Percentiles rank a stretch among this genome's conserved stretches.
Conservation (phyloP, 2,888 invertebrate genomes). For the Cerastoderma edule region DNA sequence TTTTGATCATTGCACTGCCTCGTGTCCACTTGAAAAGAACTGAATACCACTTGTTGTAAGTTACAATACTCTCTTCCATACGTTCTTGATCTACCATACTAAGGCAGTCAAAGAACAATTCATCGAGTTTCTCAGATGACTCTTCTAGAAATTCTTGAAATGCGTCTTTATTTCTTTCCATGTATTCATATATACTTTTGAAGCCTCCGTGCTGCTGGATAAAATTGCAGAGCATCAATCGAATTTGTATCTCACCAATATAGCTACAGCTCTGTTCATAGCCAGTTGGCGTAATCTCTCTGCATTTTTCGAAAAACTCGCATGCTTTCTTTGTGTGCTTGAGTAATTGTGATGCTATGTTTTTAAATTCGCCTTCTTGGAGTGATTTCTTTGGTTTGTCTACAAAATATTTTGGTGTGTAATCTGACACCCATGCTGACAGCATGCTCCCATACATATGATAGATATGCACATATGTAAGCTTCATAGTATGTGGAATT, state of each 20-base stretch:
- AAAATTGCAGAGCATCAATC: constrained; percentile 28
- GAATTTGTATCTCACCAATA: constrained; percentile 32
- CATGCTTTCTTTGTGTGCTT: constrained; percentile 54
- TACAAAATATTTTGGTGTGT: constrained; percentile 43
- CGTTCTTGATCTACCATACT: constrained; percentile 26
- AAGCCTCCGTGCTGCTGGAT: constrained; percentile 1
- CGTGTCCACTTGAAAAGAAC: constrained; percentile 24
- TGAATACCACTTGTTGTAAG: constrained; percentile 18
- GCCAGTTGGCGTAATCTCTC: constrained; percentile 57
- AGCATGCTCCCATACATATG: constrained; percentile 66
- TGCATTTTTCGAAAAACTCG: constrained; percentile 52
- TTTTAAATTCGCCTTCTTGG: constrained; percentile 25
- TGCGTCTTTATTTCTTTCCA: neutral
- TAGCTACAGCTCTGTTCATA: constrained; percentile 37
- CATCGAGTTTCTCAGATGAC: constrained; percentile 9
- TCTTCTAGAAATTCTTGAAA: constrained; percentile 17
- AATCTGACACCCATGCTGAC: constrained; percentile 36
- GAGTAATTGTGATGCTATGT: constrained; percentile 27
- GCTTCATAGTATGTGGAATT: constrained; percentile 45
- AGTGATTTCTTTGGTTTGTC: constrained; percentile 30
- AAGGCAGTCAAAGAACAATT: constrained; percentile 28
- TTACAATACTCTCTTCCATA: constrained; percentile 19
- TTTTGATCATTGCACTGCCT: neutral
- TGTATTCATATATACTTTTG: constrained; percentile 1
- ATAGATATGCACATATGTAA: constrained; percentile 59